Evolutionary conservation across 2,113 vertebrate genomes (phyloP).

Genomic region (Amblyopsis rosae): DNA sequence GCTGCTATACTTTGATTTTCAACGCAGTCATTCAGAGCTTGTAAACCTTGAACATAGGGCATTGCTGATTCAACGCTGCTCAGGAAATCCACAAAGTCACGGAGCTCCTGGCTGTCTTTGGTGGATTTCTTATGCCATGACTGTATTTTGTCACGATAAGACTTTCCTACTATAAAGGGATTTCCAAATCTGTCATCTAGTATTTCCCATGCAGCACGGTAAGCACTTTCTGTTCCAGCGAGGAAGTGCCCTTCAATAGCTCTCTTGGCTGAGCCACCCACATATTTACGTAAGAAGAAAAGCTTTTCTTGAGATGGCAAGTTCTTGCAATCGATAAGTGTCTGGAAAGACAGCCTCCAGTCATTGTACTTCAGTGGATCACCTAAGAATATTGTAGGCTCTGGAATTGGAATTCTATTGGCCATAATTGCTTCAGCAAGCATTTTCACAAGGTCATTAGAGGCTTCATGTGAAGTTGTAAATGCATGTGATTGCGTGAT

Average conservation of each 20-base stretch:
- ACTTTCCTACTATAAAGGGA: too few relatives aligned
- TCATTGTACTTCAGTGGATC: not conserved
- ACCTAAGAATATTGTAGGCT: too few relatives aligned
- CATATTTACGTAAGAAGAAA: constrained; percentile 27
- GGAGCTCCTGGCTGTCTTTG: constrained; percentile 23
- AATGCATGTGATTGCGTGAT: not conserved
- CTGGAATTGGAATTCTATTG: not conserved
- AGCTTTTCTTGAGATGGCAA: constrained; percentile 26
- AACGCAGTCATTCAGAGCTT: constrained; percentile 34
- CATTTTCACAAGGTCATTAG: not conserved
- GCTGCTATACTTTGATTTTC: constrained; percentile 37
- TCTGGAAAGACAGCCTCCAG: not conserved
- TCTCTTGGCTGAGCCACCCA: constrained; percentile 22
- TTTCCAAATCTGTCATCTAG: not conserved
- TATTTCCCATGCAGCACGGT: constrained; percentile 23
- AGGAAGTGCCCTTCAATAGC: constrained; percentile 31
- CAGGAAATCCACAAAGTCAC: constrained; percentile 31
- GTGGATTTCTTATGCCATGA: constrained; percentile 30
- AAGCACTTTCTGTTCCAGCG: constrained; percentile 19
- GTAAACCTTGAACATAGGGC: constrained; percentile 33
- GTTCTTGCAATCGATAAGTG: not conserved
- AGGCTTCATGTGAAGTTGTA: not conserved
- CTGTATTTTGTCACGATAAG: too few relatives aligned
- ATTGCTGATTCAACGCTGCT: constrained; percentile 29
- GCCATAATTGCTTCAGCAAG: not conserved